Evolutionary conservation across 2,888 invertebrate genomes (phyloP).

Genomic region (Xanthia togata): DNA sequence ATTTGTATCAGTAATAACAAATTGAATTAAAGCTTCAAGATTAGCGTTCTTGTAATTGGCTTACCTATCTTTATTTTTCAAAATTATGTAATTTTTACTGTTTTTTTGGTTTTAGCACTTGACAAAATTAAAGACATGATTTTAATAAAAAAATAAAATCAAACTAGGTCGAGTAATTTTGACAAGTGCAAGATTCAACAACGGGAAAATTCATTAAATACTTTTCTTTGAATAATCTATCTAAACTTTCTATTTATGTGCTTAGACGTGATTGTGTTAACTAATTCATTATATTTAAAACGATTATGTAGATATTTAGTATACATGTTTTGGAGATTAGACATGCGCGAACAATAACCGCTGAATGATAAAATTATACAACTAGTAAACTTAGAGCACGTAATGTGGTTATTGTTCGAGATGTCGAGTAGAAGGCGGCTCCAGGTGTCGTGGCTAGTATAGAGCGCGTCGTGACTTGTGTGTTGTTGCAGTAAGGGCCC

Average conservation of each 20-base stretch:
- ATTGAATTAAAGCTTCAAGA: conserved; percentile 80
- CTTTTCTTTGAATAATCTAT: conserved; percentile 64
- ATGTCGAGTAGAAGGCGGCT: conserved; percentile 79
- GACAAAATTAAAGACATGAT: conserved; percentile 68
- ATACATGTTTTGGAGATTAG: conserved; percentile 79
- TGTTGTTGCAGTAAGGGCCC: conserved; percentile 92
- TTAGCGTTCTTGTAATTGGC: conserved; percentile 87
- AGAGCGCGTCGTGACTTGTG: conserved; percentile 89
- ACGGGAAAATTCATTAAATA: conserved; percentile 62
- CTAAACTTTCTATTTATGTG: conserved; percentile 76
- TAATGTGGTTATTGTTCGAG: conserved; percentile 75
- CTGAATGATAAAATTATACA: conserved; percentile 5
- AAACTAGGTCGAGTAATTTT: conserved; percentile 67
- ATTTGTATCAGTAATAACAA: conserved; percentile 80
- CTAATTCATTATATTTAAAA: conserved; percentile 79
- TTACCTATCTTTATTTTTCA: conserved; percentile 80
- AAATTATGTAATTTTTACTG: conserved; percentile 77
- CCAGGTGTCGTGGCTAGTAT: conserved; percentile 85
- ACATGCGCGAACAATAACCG: conserved; percentile 76
- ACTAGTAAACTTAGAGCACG: conserved; percentile 25
- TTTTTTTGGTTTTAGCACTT: conserved; percentile 68
- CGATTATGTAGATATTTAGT: conserved; percentile 86
- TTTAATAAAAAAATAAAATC: conserved; percentile 13
- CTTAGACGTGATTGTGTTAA: conserved; percentile 89
- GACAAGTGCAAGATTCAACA: conserved; percentile 68